phyloP scores from a whole-genome alignment of 2,113 vertebrate genomes.

The Callocephalon fimbriatum region DNA sequence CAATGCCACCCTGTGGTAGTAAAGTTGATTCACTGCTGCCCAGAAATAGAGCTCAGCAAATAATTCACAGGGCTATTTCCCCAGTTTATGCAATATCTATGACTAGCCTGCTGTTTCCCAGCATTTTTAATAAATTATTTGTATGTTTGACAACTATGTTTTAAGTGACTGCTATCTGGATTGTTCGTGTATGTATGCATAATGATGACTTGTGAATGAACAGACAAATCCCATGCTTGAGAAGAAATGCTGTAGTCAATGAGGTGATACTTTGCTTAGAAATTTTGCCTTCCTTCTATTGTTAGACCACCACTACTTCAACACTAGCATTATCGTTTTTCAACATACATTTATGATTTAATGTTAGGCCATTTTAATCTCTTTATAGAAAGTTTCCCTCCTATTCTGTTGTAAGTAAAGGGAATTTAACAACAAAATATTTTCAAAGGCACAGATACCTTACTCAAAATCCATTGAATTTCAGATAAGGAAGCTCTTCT shows the following conservation, averaged over 20 bases:
- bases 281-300: not conserved
- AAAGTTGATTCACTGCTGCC: not conserved
- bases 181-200: fast-evolving
- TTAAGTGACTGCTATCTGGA: not conserved
- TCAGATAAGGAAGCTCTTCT: not conserved
- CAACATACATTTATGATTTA: not conserved
- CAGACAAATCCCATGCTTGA: not conserved
- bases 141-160: not conserved
- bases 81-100: not conserved
- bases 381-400: not conserved
- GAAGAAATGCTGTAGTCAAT: not conserved
- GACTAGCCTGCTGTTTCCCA: not conserved
- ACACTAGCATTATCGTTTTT: not conserved
- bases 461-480: not conserved
- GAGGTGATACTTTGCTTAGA: not conserved
- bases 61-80: not conserved
- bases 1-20: not conserved
- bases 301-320: not conserved
- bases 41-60: not conserved
- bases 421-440: not conserved
- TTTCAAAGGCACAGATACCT: not conserved
- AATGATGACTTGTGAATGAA: not conserved
- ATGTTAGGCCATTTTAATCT: not conserved
- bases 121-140: not conserved
- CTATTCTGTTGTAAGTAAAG: not conserved